These are phyloP conservation scores for Limenitis camilla DNA, from an alignment of 2,888 invertebrate genomes.

Conservation along the genomic window DNA sequence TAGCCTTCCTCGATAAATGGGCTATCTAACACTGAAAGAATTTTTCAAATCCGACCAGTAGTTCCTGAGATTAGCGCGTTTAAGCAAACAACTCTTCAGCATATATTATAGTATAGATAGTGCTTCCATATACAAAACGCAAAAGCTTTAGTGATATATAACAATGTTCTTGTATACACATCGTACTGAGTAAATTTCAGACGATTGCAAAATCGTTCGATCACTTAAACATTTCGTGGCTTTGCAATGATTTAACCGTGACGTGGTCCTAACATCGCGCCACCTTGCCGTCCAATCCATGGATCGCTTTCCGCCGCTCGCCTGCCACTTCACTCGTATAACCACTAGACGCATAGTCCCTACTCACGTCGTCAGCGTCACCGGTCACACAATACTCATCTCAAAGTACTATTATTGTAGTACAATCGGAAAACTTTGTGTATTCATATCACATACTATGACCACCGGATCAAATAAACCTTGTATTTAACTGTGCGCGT, in stretches of 20 bases:
- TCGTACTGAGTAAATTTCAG: constrained; percentile 21
- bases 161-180: neutral
- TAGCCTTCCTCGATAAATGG: too few species aligned
- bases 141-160: neutral
- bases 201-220: constrained; percentile 28
- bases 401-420: neutral
- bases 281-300: constrained; percentile 56
- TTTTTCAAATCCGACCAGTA: too few species aligned
- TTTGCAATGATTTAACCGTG: constrained; percentile 34
- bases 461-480: neutral
- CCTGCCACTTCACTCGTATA: constrained; percentile 18
- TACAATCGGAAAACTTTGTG: constrained; percentile 1
- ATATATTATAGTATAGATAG: too few species aligned
- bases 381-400: constrained; percentile 1
- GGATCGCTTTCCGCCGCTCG: constrained; percentile 22
- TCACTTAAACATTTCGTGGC: constrained; percentile 35
- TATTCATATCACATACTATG: neutral
- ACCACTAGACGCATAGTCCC: neutral
- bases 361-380: constrained; percentile 6
- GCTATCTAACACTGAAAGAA: too few species aligned
- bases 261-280: constrained; percentile 65
- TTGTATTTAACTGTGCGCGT: neutral
- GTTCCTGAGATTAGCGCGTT: too few species aligned
- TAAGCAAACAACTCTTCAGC: too few species aligned
- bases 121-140: too few species aligned